phyloP scores from a whole-genome alignment of 2,888 invertebrate genomes.

The Dasypolia templi region DNA sequence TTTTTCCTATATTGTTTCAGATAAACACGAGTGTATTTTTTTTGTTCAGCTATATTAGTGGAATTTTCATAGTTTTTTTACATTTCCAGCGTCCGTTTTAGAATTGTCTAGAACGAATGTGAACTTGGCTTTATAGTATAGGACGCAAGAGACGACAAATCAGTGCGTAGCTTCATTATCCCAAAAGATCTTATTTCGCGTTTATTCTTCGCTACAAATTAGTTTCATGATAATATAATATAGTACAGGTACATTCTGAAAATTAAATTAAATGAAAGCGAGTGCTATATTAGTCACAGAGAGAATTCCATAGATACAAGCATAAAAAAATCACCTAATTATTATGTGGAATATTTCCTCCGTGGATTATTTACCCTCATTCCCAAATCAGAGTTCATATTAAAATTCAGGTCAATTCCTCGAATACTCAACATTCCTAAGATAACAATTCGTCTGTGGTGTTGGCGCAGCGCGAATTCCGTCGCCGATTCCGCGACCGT shows the following conservation, averaged over 20 bases:
- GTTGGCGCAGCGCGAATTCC: too few relatives aligned
- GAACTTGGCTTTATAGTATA: too few relatives aligned
- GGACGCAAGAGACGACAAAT: background rate
- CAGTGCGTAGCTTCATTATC: background rate
- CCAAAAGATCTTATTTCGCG: background rate
- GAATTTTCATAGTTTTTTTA: background rate
- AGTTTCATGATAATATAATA: background rate
- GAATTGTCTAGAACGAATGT: background rate
- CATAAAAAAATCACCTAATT: constrained; percentile 16
- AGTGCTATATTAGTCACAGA: background rate
- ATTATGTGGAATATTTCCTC: constrained; percentile 15
- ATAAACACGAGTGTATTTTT: background rate
- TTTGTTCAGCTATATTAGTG: background rate
- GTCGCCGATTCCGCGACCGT: too few relatives aligned
- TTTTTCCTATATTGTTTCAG: too few relatives aligned
- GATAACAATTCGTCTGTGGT: too few relatives aligned
- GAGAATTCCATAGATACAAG: background rate
- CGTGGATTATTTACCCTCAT: constrained; percentile 19
- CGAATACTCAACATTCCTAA: constrained; percentile 42
- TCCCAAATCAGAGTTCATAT: constrained; percentile 26
- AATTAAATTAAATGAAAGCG: background rate
- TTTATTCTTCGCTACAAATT: background rate
- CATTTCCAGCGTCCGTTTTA: background rate
- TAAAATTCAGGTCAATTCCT: constrained; percentile 35
- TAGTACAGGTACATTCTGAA: background rate